These are phyloP conservation scores for Setophaga kirtlandii DNA, from an alignment of 2,113 vertebrate genomes.

Conservation along the genomic window DNA sequence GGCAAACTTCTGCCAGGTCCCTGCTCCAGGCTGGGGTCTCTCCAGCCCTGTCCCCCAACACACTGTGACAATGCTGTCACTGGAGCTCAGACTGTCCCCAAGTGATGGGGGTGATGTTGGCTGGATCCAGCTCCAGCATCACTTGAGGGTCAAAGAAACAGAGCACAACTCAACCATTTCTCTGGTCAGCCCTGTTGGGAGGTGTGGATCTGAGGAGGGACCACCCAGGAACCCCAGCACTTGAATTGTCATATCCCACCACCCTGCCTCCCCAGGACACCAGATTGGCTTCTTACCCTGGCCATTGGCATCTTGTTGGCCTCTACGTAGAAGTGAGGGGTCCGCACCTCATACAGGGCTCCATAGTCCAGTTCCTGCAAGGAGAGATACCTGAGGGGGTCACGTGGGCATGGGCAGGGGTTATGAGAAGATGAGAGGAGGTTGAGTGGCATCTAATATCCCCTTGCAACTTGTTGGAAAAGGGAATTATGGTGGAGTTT, in stretches of 20 bases:
- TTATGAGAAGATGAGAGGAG: neutral
- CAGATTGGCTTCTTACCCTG: constrained; percentile 67
- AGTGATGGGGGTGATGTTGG: fast-evolving
- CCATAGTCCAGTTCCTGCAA: constrained; percentile 86
- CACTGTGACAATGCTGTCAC: neutral
- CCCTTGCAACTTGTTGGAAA: neutral
- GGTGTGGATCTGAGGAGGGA: neutral
- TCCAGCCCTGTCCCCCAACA: neutral
- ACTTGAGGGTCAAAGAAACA: fast-evolving
- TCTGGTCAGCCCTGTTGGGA: fast-evolving
- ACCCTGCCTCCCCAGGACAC: neutral
- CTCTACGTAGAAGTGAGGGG: constrained; percentile 87
- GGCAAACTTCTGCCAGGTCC: neutral
- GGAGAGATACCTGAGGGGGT: neutral
- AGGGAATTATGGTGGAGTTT: neutral
- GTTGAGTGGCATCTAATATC: neutral
- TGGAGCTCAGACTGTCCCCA: neutral
- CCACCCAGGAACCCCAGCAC: neutral
- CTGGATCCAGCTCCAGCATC: neutral
- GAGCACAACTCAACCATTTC: neutral
- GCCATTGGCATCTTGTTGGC: constrained; percentile 90
- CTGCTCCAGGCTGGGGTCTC: neutral
- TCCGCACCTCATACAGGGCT: constrained; percentile 85
- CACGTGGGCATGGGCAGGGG: neutral
- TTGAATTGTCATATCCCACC: fast-evolving